Base-by-base conservation (phyloP, 2,113 vertebrate species). In the Phoenicopterus ruber region DNA sequence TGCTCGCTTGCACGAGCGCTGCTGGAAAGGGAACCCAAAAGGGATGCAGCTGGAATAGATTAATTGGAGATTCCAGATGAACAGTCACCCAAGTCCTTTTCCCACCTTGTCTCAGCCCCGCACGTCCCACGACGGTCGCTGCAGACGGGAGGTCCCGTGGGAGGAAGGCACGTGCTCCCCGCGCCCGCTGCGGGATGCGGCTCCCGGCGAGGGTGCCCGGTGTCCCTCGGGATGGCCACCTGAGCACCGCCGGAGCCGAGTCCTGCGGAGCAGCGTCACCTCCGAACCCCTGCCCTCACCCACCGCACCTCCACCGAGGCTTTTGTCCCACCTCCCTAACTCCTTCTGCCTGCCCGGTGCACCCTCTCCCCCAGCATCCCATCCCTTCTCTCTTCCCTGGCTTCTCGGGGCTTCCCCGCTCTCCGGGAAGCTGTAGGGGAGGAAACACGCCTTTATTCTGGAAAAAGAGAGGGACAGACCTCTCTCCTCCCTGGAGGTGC, bases 1-100 rank as follows among this genome's bases (percentile, higher is more conserved):
- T 85, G 86, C 90, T 93, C 5, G 9, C 92, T 63, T 54, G 76
- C 93, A 80, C 0, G 25, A 79, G 83, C 10, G 7, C 88, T 91
- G 94, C 72, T 85, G 91, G 73, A 82, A 76, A 69, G 70, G 74
- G 81, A 91, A 70, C 83, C 66, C 73, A 21, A 82, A 91, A 93
- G 94, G 81, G 91, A 77, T 62, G 93, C 95, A 95, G 89, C 89
- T 94, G 95, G 86, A 73, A 69, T 61, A 28, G 19, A 94, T 96
- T 79, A 79, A 87, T 91, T 62, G 25, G 59, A 22, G 66, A 82
- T 93, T 80, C 78, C 86, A 80, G 70, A 95, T 49, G 78, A 88
- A 61, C 5, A 49, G 77, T 17, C 88, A 87, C 78, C 62, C 42
- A 40, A 34, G 52, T 46, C 47, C 89, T 89, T 82, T 54, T 15